Evolutionary conservation across 2,797 vertebrate species (phyloP), one percentile per base, ranked within the genome.

Genomic region (Ctenopoma multispine): DNA sequence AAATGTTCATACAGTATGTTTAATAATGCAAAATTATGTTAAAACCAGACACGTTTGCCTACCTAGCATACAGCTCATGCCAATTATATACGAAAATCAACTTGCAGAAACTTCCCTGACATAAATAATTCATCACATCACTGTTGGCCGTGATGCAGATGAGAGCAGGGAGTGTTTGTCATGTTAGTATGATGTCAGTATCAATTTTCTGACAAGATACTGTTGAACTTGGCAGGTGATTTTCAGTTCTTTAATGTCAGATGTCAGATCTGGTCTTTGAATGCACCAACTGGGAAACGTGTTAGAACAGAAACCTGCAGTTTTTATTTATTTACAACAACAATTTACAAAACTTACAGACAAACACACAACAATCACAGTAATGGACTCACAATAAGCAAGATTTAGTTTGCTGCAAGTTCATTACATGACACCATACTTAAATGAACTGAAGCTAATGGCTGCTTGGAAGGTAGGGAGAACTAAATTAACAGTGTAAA

Each of bases 51-150:
- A 57, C 9, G 17, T 7, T 20, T 20, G 9, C 18, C 44, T 20
- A 46, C 18, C 44, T 20, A 10, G 46, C 46, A 48, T 15, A 17
- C n/a, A 53, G 31, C 34, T 63, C 40, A 17, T 14, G 49, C 53
- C 36, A 61, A 8, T 49, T 20, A 36, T 31, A 36, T 17, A 20
- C 15, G 27, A 63, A 67, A 65, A 61, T 15, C 38, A n/a, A 55
- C 29, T 43, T 44, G 23, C 20, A 20, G 59, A 38, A 77, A 50
- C 59, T 20, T 36, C 21, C 23, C 38, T 13, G 2, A 48, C 7
- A 73, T 81, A 36, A 81, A 79, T 84, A 43, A 81, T 80, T 75
- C 36, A 73, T 56, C 20, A 0, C n/a, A 36, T 63, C 59, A 14
- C 36, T n/a, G 17, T 50, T 20, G 73, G 73, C 27, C 60, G 44